A percentile compares a stretch with the other conserved stretches of the same genome.
Conservation (phyloP, 1,140 invertebrate genomes). For the Triops longicaudatus region DNA sequence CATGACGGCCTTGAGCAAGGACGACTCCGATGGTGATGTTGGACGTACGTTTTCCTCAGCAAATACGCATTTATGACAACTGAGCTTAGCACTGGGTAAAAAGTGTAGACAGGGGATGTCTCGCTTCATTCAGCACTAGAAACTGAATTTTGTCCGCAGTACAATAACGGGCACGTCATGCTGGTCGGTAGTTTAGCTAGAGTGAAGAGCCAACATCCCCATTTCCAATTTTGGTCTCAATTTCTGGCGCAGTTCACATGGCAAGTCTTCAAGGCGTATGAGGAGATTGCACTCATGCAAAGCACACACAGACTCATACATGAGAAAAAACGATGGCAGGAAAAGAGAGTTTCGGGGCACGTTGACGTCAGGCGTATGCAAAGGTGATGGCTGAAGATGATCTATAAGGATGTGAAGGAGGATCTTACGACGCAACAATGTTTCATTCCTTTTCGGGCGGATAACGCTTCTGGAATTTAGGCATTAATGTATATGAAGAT, state of each 20-base stretch:
- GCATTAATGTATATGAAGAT: not conserved
- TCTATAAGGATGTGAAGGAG: conserved; percentile 6
- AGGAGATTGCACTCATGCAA: not conserved
- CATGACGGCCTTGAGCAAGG: conserved; percentile 9
- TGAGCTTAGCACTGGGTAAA: not conserved
- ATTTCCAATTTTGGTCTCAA: too few relatives aligned
- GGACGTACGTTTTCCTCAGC: not conserved
- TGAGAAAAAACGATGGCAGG: not conserved
- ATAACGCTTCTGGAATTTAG: not conserved
- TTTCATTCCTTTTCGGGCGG: not conserved
- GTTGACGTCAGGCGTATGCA: conserved; percentile 1
- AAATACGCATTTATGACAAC: not conserved
- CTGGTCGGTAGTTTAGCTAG: too few relatives aligned
- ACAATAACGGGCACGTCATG: too few relatives aligned
- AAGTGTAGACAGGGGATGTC: not conserved
- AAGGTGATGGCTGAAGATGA: conserved; percentile 10
- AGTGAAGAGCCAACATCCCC: too few relatives aligned
- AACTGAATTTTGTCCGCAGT: too few relatives aligned
- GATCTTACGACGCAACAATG: not conserved
- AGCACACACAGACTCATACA: not conserved
- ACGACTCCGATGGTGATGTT: not conserved
- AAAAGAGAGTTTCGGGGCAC: not conserved
- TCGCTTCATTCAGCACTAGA: too few relatives aligned
- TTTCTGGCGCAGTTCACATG: too few relatives aligned
- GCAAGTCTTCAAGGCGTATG: too few relatives aligned